These are phyloP conservation scores for Euzetes globulus DNA, from an alignment of 2,888 invertebrate genomes.

Conservation along the genomic window DNA sequence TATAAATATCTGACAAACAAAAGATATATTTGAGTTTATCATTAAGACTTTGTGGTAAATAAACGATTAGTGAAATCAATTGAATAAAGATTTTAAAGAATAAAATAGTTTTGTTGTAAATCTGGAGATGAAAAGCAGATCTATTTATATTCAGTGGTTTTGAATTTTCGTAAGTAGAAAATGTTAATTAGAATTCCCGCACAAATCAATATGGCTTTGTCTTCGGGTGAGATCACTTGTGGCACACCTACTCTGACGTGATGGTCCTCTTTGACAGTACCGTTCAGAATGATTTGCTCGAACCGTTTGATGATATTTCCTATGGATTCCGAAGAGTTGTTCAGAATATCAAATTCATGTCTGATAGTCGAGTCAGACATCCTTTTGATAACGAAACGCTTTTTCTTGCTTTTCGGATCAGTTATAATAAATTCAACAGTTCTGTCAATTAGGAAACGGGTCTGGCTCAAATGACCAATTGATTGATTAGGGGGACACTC, in stretches of 20 bases:
- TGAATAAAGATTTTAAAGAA: no score
- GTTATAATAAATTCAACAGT: not conserved
- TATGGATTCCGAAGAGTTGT: not conserved
- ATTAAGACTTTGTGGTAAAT: no score
- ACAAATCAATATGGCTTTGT: not conserved
- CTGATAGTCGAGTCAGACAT: not conserved
- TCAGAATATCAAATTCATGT: conserved; percentile 12
- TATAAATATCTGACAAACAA: no score
- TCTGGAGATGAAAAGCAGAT: no score
- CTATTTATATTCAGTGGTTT: not conserved
- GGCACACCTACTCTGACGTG: not conserved
- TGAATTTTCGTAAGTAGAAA: not conserved
- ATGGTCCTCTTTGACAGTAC: not conserved
- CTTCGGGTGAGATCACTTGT: not conserved
- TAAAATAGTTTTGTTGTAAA: no score
- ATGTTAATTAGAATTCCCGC: not conserved
- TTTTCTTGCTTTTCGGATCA: not conserved
- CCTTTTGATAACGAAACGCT: not conserved
- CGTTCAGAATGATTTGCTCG: not conserved
- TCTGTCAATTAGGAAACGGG: not conserved
- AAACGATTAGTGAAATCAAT: no score
- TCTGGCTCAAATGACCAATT: not conserved
- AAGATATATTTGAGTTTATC: no score
- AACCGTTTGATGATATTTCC: conserved; percentile 1
- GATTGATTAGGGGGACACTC: conserved; percentile 1